These are phyloP conservation scores for Deroplatys truncata DNA, from an alignment of 2,888 invertebrate genomes.

Conservation along the genomic window DNA sequence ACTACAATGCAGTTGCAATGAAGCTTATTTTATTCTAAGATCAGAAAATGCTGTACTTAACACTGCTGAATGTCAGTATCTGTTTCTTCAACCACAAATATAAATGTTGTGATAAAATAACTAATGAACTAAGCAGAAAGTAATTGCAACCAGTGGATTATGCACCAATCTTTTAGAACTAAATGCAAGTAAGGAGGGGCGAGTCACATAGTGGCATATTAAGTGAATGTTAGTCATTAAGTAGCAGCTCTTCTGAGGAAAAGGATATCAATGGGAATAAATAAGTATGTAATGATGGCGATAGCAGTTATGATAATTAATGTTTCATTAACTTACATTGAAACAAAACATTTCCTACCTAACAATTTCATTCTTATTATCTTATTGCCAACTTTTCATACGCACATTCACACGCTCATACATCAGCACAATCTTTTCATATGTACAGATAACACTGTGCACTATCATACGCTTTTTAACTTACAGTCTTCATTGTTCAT, in stretches of 20 bases:
- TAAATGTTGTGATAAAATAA: too few relatives aligned
- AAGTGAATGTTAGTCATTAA: not conserved
- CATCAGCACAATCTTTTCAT: not conserved
- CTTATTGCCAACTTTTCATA: not conserved
- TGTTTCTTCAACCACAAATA: too few relatives aligned
- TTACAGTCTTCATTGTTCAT: not conserved
- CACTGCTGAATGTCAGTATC: too few relatives aligned
- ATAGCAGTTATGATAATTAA: not conserved
- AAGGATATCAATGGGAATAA: not conserved
- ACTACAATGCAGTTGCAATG: too few relatives aligned
- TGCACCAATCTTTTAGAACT: not conserved
- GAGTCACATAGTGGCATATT: not conserved
- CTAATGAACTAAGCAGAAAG: not conserved
- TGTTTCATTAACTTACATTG: not conserved
- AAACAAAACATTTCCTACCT: not conserved
- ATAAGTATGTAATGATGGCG: not conserved
- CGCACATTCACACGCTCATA: not conserved
- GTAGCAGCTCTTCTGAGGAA: not conserved
- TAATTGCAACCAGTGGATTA: not conserved
- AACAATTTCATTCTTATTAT: not conserved
- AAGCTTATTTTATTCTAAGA: too few relatives aligned
- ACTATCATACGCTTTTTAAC: not conserved
- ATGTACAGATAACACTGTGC: not conserved
- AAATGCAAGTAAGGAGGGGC: not conserved
- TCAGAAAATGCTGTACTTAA: too few relatives aligned